Percentiles rank a stretch among this genome's conserved stretches.
Evolutionary conservation across 2,113 vertebrate genomes (phyloP).

Genomic region (Mus pahari): DNA sequence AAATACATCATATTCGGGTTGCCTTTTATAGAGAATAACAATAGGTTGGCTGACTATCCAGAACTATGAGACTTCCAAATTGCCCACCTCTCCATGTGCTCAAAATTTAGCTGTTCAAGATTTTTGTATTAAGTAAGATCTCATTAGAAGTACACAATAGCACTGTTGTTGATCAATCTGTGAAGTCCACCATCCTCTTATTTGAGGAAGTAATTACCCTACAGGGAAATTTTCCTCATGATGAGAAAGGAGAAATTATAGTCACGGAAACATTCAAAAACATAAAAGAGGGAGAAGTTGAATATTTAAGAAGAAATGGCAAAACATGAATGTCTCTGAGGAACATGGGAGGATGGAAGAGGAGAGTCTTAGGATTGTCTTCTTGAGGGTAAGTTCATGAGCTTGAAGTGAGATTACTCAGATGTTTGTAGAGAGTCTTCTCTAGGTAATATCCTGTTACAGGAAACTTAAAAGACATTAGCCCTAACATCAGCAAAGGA

Average conservation of each 20-base stretch:
- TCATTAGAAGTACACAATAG: neutral
- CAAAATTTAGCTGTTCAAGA: neutral
- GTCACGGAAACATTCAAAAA: neutral
- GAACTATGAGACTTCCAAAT: neutral
- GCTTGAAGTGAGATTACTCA: conserved; percentile 2
- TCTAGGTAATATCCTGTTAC: neutral
- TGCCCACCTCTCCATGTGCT: neutral
- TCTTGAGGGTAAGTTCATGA: neutral
- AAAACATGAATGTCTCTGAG: neutral
- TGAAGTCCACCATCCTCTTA: neutral
- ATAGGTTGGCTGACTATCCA: neutral
- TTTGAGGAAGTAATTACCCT: neutral
- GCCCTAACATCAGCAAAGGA: neutral
- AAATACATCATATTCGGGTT: neutral
- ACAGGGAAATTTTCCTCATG: neutral
- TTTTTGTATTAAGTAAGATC: neutral
- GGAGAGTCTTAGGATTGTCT: neutral
- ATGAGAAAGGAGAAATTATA: neutral
- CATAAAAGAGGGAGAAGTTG: neutral
- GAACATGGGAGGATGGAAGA: neutral
- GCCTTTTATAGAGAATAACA: neutral
- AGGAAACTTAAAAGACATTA: neutral
- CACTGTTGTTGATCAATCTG: neutral
- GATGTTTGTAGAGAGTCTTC: neutral
- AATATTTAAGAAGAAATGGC: neutral